Evolutionary conservation across 1,140 invertebrate genomes (phyloP), one percentile per base, ranked within the genome.

Genomic region (Leucophenga varia): DNA sequence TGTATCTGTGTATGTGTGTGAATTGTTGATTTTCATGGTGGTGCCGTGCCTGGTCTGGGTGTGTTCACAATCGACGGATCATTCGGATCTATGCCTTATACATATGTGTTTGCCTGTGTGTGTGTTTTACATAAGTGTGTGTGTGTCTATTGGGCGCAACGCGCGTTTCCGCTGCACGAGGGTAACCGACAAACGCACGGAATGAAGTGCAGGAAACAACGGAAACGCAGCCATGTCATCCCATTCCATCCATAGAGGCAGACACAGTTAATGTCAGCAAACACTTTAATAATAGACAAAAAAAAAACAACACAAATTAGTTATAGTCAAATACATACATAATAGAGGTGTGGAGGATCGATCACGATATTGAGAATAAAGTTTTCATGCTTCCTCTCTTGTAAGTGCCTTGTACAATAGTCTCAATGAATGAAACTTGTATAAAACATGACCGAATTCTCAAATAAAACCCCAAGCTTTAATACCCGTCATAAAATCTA

Each of bases 61-160:
- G 40, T 43, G 38, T 52, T 42, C 17, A 4, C 13, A 40, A 37
- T 37, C 34, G 21, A 39, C 50, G 52, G 38, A 55, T 53, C n/a
- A n/a, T n/a, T n/a, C n/a, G 54, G 50, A 55, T 55, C 54, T 55
- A 52, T 45, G 49, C 30, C 43, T 36, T n/a, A n/a, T n/a, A n/a
- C n/a, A 41, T 28, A 43, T 47, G 36, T 53, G 31, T 55, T 36
- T 41, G 36, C 37, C 32, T 42, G 44, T 36, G 38, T 39, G 12
- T 48, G 44, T 54, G 44, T 38, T 10, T 6, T 25, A 25, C 22
- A 25, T 25, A 25, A 25, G 22, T 5, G 52, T 32, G 58, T 43
- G 59, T 54, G 63, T 61, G 55, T 57, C 60, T 65, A 67, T 65
- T 65, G 58, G 61, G 55, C 63, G 43, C 55, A 67, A 55, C 58